These are phyloP conservation scores for Tachycineta bicolor DNA, from an alignment of 2,113 vertebrate species.

Conservation along the genomic window DNA sequence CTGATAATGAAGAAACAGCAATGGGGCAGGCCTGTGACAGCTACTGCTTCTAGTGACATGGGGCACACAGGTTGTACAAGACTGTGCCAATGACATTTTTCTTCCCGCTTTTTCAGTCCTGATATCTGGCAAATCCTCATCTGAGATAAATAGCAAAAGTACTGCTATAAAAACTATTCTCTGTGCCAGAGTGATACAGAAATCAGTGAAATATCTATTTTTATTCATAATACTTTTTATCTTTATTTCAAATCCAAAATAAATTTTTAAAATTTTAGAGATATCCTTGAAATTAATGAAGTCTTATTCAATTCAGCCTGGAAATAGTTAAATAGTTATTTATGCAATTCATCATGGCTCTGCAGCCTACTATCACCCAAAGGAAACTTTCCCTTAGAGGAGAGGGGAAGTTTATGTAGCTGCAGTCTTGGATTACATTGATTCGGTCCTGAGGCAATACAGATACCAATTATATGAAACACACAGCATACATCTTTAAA, in stretches of 20 bases:
- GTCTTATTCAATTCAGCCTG: not conserved
- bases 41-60: not conserved
- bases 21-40: not conserved
- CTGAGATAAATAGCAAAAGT: not conserved
- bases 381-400: not conserved
- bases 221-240: not conserved
- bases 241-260: not conserved
- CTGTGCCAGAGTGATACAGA: not conserved
- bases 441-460: conserved; percentile 12
- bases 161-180: not conserved
- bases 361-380: not conserved
- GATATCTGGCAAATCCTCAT: not conserved
- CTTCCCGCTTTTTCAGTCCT: not conserved
- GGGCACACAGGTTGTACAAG: not conserved
- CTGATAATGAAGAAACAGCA: not conserved
- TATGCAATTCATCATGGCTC: not conserved
- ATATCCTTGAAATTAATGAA: not conserved
- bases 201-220: not conserved
- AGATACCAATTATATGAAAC: conserved; percentile 8
- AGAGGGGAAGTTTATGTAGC: conserved; percentile 25
- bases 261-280: not conserved
- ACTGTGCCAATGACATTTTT: not conserved
- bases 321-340: not conserved
- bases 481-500: not conserved
- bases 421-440: not conserved